These are phyloP conservation scores for Myodes glareolus DNA, from an alignment of 2,113 vertebrate genomes.

Conservation along the genomic window DNA sequence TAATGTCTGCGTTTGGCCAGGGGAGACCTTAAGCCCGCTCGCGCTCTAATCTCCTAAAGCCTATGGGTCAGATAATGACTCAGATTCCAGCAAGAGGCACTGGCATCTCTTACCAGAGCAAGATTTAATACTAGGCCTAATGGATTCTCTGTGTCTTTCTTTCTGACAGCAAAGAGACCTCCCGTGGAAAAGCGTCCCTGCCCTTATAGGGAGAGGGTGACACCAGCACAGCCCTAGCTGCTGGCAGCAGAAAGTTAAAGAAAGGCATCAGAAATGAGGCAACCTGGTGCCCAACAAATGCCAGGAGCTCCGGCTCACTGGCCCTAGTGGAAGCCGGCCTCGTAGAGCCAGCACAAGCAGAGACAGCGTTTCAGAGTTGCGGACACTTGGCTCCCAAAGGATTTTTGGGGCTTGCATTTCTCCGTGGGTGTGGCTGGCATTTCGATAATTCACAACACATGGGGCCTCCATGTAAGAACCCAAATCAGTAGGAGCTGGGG, in stretches of 20 bases:
- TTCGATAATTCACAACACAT: slow-evolving; percentile 67
- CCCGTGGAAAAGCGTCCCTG: slow-evolving; percentile 36
- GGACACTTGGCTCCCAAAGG: background rate
- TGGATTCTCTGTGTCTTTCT: slow-evolving; percentile 48
- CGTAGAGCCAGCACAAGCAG: background rate
- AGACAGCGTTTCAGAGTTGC: background rate
- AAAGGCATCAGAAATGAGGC: background rate
- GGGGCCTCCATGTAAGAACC: slow-evolving; percentile 29
- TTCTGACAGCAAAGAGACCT: slow-evolving; percentile 24
- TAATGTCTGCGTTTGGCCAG: background rate
- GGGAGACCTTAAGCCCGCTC: background rate
- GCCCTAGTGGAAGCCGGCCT: background rate
- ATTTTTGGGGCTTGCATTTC: slow-evolving; percentile 29
- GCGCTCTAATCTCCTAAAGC: background rate
- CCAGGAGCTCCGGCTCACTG: fast-evolving
- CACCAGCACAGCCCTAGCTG: background rate
- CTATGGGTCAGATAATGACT: background rate
- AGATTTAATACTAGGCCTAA: slow-evolving; percentile 22
- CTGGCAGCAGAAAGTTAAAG: slow-evolving; percentile 2
- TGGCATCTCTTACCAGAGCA: slow-evolving; percentile 1
- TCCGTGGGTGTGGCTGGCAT: slow-evolving; percentile 61
- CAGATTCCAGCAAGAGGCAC: background rate
- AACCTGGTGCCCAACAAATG: background rate
- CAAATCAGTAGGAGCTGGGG: slow-evolving; percentile 12
- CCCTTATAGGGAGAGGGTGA: slow-evolving; percentile 1